Evolutionary conservation across 2,888 invertebrate genomes (phyloP).

Genomic region (Philaethria dido): DNA sequence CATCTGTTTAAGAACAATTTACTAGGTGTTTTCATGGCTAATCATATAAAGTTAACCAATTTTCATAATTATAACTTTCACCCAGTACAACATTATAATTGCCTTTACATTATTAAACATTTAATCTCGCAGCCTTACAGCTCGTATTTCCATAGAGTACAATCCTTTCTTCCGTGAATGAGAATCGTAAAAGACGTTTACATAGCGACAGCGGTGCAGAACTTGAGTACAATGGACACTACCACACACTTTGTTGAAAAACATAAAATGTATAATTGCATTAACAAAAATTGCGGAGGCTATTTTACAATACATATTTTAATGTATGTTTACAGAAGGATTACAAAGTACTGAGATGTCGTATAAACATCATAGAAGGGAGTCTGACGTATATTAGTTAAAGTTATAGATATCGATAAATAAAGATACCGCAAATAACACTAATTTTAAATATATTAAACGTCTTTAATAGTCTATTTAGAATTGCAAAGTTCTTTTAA

Average conservation of each 20-base stretch:
- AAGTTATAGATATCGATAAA: too few species aligned
- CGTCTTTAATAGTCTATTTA: too few species aligned
- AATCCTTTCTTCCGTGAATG: conserved; percentile 2
- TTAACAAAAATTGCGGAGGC: neutral
- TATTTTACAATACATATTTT: neutral
- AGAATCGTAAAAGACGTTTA: conserved; percentile 16
- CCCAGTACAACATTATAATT: neutral
- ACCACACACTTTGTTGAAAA: neutral
- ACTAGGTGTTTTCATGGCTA: too few species aligned
- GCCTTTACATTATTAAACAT: neutral
- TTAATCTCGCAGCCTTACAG: neutral
- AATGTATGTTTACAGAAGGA: too few species aligned
- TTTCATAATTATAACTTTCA: neutral
- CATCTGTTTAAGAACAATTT: neutral
- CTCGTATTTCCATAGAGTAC: neutral
- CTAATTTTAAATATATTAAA: too few species aligned
- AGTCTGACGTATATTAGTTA: too few species aligned
- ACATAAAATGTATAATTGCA: neutral
- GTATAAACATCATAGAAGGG: too few species aligned
- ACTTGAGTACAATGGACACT: neutral
- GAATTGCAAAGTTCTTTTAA: too few species aligned
- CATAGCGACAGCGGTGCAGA: neutral
- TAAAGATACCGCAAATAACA: too few species aligned
- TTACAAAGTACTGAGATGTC: too few species aligned
- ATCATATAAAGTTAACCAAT: neutral